These are phyloP conservation scores for Philotrypesis tridentata DNA, from an alignment of 1,140 invertebrate species.

Conservation along the genomic window DNA sequence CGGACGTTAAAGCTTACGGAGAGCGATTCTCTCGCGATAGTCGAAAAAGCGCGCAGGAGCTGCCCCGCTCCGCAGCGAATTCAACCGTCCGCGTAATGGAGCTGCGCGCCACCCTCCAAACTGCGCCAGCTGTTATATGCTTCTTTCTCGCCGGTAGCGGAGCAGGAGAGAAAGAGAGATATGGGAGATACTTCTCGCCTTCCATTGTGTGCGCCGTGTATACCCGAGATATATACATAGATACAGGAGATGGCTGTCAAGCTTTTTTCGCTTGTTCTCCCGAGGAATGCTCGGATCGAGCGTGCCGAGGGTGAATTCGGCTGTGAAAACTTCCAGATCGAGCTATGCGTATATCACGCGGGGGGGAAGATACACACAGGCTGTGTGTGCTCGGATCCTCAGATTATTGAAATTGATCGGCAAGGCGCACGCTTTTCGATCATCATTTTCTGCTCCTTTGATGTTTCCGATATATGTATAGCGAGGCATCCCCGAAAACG, in stretches of 20 bases:
- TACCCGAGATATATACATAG: too few species aligned
- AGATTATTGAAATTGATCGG: neutral
- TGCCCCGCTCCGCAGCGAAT: neutral
- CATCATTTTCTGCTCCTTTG: neutral
- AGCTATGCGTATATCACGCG: neutral
- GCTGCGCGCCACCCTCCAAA: neutral
- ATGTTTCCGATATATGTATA: neutral
- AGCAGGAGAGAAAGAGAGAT: neutral
- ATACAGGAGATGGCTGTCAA: too few species aligned
- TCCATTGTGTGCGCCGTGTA: neutral
- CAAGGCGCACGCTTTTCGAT: too few species aligned
- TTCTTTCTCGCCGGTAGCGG: too few species aligned
- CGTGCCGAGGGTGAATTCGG: neutral
- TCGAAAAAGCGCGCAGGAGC: neutral
- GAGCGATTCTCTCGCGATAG: neutral
- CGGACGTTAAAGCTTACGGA: slow-evolving; percentile 9
- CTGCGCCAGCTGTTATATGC: neutral
- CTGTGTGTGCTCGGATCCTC: too few species aligned
- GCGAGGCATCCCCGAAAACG: too few species aligned
- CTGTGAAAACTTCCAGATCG: neutral
- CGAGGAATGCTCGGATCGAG: neutral
- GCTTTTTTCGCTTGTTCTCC: neutral
- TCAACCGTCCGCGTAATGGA: slow-evolving; percentile 17
- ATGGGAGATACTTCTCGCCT: neutral
- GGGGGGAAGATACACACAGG: too few species aligned